Evolutionary conservation across 2,113 vertebrate species (phyloP).

Genomic region (Saimiri boliviensis): DNA sequence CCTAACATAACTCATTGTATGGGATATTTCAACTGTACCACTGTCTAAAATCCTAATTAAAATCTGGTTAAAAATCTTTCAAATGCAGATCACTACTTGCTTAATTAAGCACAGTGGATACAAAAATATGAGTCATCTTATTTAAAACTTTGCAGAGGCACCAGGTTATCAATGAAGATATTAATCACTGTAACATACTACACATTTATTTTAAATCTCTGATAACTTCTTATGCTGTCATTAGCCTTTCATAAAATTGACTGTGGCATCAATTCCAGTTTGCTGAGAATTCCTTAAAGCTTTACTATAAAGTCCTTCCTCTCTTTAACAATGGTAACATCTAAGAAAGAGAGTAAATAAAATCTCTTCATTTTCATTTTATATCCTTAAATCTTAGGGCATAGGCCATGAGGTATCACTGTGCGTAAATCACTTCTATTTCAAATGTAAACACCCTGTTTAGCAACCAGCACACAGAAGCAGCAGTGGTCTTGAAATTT

Average conservation of each 20-base stretch:
- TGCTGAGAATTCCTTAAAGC: background rate
- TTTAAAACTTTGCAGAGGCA: background rate
- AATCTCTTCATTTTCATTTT: background rate
- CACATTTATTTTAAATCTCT: background rate
- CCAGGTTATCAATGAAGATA: background rate
- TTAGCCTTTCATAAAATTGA: background rate
- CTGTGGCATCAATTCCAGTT: background rate
- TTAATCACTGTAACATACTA: background rate
- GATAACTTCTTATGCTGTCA: background rate
- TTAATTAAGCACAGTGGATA: background rate
- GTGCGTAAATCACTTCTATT: background rate
- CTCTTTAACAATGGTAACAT: background rate
- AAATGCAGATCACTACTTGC: background rate
- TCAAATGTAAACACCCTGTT: background rate
- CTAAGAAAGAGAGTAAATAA: background rate
- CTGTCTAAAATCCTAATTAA: background rate
- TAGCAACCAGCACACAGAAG: background rate
- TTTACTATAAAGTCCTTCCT: background rate
- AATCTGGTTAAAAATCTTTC: conserved; percentile 12
- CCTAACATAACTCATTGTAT: background rate
- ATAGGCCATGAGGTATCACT: background rate
- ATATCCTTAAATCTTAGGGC: background rate
- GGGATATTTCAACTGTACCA: background rate
- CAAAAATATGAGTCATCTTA: background rate
- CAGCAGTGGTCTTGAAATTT: background rate